Percentiles rank a stretch among this genome's conserved stretches.
phyloP scores from a whole-genome alignment of 2,888 invertebrate genomes.

The Thysanoteuthis rhombus region DNA sequence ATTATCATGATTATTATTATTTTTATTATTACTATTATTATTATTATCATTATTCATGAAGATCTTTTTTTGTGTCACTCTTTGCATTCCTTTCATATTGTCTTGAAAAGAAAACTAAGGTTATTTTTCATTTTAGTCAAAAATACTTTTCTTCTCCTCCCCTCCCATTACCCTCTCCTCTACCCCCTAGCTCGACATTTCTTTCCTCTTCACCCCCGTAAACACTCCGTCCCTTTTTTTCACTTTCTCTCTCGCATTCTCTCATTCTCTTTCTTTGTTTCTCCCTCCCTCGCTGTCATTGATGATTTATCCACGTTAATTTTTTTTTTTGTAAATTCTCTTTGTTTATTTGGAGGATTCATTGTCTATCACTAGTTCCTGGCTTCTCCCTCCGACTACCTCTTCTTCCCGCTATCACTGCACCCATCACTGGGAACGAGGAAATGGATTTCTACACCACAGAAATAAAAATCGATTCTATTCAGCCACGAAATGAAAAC shows the following conservation, averaged over 20 bases:
- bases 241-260: neutral
- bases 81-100: neutral
- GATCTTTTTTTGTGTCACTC: too few relatives aligned
- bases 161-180: neutral
- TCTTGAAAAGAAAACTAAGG: neutral
- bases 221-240: neutral
- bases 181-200: neutral
- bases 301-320: neutral
- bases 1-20: too few relatives aligned
- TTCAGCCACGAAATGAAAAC: neutral
- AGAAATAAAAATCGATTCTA: neutral
- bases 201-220: neutral
- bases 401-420: neutral
- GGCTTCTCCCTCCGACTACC: neutral
- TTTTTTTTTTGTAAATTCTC: neutral
- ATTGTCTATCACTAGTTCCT: neutral
- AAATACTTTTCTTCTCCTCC: neutral
- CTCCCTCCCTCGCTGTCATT: neutral
- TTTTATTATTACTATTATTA: too few relatives aligned
- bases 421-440: neutral
- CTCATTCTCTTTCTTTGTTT: too few relatives aligned
- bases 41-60: too few relatives aligned
- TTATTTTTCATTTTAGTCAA: neutral
- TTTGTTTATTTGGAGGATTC: neutral
- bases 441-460: neutral